Evolutionary conservation across 1,140 invertebrate genomes (phyloP).

Genomic region (Drosophila melanogaster): Release_6_plus_ISO1_MT NC_004354.4:4133501-4134000

Average conservation of each 20-base stretch:
- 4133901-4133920: conserved; percentile 67
- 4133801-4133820: conserved; percentile 29
- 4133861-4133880: conserved; percentile 23
- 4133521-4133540: conserved; percentile 58
- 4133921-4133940: conserved; percentile 44
- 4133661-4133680: conserved; percentile 40
- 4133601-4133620: conserved; percentile 49
- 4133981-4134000: conserved; percentile 7
- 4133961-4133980: conserved; percentile 14
- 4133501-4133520: conserved; percentile 36
- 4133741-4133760: conserved; percentile 10
- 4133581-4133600: conserved; percentile 55
- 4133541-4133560: conserved; percentile 61
- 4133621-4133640: conserved; percentile 25
- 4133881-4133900: conserved; percentile 45
- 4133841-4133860: conserved; percentile 75
- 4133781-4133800: conserved; percentile 22
- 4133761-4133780: not conserved
- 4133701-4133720: conserved; percentile 7
- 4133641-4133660: conserved; percentile 17
- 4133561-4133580: conserved; percentile 70
- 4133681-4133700: conserved; percentile 7
- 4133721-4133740: conserved; percentile 6
- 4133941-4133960: conserved; percentile 39
- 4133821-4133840: conserved; percentile 40